These are phyloP conservation scores for Solenopsis invicta DNA, from an alignment of 1,140 invertebrate genomes.

Conservation along the genomic window DNA sequence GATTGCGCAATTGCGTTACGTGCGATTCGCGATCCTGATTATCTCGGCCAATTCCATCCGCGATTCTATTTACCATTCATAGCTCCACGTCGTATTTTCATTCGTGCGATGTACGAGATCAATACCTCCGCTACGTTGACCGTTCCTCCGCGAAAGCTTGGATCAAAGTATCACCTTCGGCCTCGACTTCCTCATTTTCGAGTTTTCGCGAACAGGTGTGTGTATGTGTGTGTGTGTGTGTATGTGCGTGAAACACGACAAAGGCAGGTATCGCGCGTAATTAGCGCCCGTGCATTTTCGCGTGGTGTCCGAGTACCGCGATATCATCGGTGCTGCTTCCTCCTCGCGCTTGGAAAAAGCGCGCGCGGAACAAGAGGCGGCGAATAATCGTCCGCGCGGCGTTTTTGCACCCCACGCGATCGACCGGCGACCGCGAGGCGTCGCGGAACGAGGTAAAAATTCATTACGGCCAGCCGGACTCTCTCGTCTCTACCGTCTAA, in stretches of 20 bases:
- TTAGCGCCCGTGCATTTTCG: conserved; percentile 26
- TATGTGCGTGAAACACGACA: neutral
- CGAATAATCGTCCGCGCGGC: conserved; percentile 27
- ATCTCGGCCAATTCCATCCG: conserved; percentile 67
- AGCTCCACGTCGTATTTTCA: conserved; percentile 51
- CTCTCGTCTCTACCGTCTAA: no score
- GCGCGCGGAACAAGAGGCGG: conserved; percentile 10
- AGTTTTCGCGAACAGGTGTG: neutral
- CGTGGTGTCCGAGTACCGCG: neutral
- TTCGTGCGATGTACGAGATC: conserved; percentile 41
- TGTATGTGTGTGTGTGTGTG: no score
- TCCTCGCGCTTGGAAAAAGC: neutral
- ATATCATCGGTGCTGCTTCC: neutral
- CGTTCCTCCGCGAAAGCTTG: conserved; percentile 22
- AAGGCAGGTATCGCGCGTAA: neutral
- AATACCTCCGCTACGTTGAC: conserved; percentile 53
- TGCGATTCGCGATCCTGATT: conserved; percentile 65
- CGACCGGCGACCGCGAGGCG: conserved; percentile 34
- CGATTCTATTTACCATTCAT: conserved; percentile 74
- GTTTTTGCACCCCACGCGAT: neutral
- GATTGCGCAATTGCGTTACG: conserved; percentile 24
- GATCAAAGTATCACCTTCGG: conserved; percentile 47
- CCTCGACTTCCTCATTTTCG: conserved; percentile 17
- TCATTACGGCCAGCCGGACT: conserved; percentile 22
- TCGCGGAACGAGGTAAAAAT: conserved; percentile 23